Base-by-base conservation (phyloP, 2,888 invertebrate species). In the Meiosimyza platycephala region DNA sequence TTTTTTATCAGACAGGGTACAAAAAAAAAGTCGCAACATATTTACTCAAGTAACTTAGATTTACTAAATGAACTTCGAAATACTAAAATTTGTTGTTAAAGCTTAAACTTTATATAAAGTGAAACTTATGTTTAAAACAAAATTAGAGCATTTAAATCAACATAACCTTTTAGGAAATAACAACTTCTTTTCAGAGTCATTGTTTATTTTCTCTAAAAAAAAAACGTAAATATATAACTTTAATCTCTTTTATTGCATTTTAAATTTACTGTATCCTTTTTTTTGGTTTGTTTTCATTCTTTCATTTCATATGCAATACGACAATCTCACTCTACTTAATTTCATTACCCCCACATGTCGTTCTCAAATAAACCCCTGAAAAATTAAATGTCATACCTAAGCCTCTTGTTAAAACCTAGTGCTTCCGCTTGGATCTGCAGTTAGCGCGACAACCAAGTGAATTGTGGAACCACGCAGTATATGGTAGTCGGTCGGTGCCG, bases 321-420 rank as follows among this genome's bases (percentile, higher is more conserved):
- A 13, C 48, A 16, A 48, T 47, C 63, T 63, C 33, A n/a, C 63
- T 63, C 63, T 63, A 18, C 18, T 63, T 63, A 48, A 63, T 63
- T 63, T 63, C 63, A 63, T 63, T 63, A 63, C 63, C 47, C 63
- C 40, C 18, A 48, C 63, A 40, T 63, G 15, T 47, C 48, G 15
- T 47, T 47, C 47, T 63, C 18, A 64, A 64, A 51, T 64, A 64
- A 64, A 66, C 47, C 28, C 6, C 48, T 68, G 68, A 68, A 68
- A 68, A 68, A 68, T 68, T 68, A 68, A 68, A 68, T 68, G 57
- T 68, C 68, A 68, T 15, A 13, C 48, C 48, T 54, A 48, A 68
- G 59, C 59, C 68, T 18, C 68, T 18, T 57, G 59, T 57, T 48
- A 51, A 47, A 33, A 59, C 22, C 18, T 15, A 52, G 28, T 66